Evolutionary conservation across 2,888 invertebrate species (phyloP), one percentile per base, ranked within the genome.

Genomic region (Fabriciana adippe): DNA sequence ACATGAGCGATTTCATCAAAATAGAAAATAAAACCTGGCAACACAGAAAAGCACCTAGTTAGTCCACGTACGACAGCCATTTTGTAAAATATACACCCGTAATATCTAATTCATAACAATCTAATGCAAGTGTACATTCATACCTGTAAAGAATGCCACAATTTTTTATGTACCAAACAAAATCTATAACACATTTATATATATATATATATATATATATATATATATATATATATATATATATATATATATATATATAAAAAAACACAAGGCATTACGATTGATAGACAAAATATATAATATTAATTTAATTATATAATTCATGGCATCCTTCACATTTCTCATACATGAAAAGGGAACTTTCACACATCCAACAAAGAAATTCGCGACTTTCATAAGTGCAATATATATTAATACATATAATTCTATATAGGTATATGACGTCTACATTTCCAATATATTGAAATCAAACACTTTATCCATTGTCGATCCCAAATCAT

Each of bases 61-160:
- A 84, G 77, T 79, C 79, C 75, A 76, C 78, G 79, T 81, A 47
- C 80, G 83, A 85, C 82, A 84, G 81, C 76, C 79, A 84, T 79
- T 80, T 81, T 79, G 78, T 76, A 82, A 80, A 86, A 81, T 83
- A 81, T 83, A 86, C 86, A 87, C 81, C 81, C 82, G 82, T 88
- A 85, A 85, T 79, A 77, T 76, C 84, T 85, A 86, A 79, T 83
- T 79, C 74, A 83, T 83, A 89, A 89, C 87, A 84, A 85, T 87
- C 84, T 87, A 88, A 82, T 79, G 79, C 76, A 15, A 73, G 78
- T 83, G 83, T 85, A 83, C 78, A 76, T 75, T 68, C 57, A 61
- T 56, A 64, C 35, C 59, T 63, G 65, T 69, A 66, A 67, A 72
- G 67, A 66, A 70, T 70, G 73, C 68, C 64, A 64, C 66, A 64